Conservation (phyloP, 92 coral and sea anemone species). For the Heteractis magnifica region DNA sequence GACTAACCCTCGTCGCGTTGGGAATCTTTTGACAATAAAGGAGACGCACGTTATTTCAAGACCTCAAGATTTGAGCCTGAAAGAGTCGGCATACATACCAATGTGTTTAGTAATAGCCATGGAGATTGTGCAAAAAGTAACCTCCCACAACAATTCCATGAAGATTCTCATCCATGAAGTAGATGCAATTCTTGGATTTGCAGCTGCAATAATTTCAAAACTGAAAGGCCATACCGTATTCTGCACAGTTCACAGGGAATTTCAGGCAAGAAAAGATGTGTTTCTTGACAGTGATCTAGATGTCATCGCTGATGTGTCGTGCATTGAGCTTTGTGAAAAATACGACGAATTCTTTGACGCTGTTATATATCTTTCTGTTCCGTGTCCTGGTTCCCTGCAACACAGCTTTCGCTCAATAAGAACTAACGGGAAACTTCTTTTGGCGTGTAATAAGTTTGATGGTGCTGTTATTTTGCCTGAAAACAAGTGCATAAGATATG, state of each 20-base stretch:
- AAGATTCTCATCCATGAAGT: conserved; percentile 30
- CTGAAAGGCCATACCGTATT: conserved; percentile 15
- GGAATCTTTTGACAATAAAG: conserved; percentile 7
- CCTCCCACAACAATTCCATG: neutral
- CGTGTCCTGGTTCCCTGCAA: conserved; percentile 27
- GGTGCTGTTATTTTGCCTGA: conserved; percentile 33
- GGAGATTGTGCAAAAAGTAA: conserved; percentile 17
- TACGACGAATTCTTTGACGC: conserved; percentile 22
- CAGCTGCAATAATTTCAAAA: conserved; percentile 21
- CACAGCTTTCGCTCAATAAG: conserved; percentile 41
- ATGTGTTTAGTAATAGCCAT: conserved; percentile 23
- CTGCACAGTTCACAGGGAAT: conserved; percentile 6
- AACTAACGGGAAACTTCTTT: conserved; percentile 46
- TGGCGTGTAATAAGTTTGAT: conserved; percentile 25
- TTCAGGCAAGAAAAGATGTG: neutral
- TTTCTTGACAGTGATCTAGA: neutral
- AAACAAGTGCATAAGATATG: conserved; percentile 37
- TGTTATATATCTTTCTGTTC: conserved; percentile 46
- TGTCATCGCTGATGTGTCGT: neutral
- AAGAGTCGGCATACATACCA: conserved; percentile 38
- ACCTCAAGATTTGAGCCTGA: conserved; percentile 17
- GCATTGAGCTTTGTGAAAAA: neutral
- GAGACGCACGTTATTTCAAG: conserved; percentile 9
- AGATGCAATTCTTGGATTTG: conserved; percentile 23
- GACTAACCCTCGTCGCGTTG: neutral